Conservation (phyloP, 2,113 vertebrate species). For the Paradoxurus hermaphroditus region DNA sequence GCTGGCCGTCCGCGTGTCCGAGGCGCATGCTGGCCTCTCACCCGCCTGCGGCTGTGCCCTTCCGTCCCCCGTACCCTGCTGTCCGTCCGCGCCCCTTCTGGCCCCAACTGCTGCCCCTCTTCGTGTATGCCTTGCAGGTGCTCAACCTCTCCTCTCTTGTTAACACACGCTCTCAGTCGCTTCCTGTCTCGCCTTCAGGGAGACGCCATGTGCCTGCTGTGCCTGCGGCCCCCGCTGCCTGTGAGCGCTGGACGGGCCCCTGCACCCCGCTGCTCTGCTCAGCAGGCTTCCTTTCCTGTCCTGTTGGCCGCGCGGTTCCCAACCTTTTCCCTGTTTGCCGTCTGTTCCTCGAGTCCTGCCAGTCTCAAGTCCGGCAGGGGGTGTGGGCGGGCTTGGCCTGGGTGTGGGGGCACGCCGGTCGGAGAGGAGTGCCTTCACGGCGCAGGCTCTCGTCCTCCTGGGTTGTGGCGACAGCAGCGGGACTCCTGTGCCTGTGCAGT, state of each 20-base stretch:
- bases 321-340: neutral
- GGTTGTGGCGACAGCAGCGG: neutral
- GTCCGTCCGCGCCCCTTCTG: neutral
- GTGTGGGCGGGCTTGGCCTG: neutral
- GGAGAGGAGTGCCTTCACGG: neutral
- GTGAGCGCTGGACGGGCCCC: too few relatives aligned
- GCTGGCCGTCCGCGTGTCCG: neutral
- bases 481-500: neutral
- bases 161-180: rapidly evolving
- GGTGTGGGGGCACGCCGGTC: neutral
- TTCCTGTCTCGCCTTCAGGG: rapidly evolving
- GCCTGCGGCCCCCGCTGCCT: rapidly evolving
- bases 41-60: neutral
- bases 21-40: too few relatives aligned
- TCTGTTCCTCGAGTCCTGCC: neutral
- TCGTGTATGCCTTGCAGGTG: neutral
- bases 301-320: neutral
- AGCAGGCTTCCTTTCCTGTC: neutral
- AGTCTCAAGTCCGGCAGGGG: neutral
- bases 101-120: neutral
- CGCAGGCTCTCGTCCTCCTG: neutral
- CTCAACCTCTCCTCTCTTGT: neutral
- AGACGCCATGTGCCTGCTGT: rapidly evolving
- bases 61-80: neutral
- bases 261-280: neutral